Percentiles rank a stretch among this genome's conserved stretches.
phyloP scores from a whole-genome alignment of 2,113 vertebrate species.

The Hystrix brachyura region DNA sequence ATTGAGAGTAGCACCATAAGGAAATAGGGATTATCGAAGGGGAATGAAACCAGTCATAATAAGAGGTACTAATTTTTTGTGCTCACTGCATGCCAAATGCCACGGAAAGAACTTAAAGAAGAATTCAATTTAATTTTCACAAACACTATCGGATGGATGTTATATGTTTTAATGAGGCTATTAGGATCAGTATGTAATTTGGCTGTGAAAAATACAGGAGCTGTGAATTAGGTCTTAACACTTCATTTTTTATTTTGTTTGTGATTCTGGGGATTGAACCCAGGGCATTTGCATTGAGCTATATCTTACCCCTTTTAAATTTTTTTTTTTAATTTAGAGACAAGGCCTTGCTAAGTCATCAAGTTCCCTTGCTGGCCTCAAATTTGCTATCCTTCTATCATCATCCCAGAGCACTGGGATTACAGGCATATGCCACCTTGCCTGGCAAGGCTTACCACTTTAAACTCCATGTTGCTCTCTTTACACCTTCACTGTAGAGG shows the following conservation, averaged over 20 bases:
- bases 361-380: not conserved
- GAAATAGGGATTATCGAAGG: not conserved
- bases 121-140: constrained; percentile 11
- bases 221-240: not conserved
- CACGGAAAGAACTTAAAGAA: not conserved
- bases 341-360: not conserved
- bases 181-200: not conserved
- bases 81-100: not conserved
- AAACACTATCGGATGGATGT: not conserved
- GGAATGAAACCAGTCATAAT: not conserved
- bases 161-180: constrained; percentile 18
- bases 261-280: not conserved
- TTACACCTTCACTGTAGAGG: not conserved
- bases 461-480: not conserved
- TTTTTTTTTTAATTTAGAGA: not conserved
- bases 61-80: not conserved
- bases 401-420: not conserved
- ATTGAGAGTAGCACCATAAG: not conserved
- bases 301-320: not conserved
- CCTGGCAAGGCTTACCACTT: not conserved
- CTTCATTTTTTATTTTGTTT: not conserved
- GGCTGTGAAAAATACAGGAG: not conserved
- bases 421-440: not conserved
- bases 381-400: not conserved
- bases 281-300: not conserved